A percentile compares a stretch with the other conserved stretches of the same genome.
Conservation (phyloP, 2,797 vertebrate genomes). For the Microcaecilia unicolor region DNA sequence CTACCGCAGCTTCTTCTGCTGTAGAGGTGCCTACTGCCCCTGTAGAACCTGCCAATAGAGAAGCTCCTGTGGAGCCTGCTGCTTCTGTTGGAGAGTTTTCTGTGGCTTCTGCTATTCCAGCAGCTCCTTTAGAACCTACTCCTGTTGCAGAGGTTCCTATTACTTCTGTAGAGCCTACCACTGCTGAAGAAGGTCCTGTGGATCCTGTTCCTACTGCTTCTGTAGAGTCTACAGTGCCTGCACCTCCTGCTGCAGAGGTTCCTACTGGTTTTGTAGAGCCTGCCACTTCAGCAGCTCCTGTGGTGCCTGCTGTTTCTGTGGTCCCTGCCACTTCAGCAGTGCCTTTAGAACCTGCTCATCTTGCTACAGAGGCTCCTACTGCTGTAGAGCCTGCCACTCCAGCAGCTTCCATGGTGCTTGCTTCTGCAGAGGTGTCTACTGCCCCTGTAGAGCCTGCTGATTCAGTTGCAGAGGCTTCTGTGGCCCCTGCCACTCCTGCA, state of each 20-base stretch:
- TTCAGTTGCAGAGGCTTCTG: background rate
- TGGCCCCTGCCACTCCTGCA: conserved; percentile 19
- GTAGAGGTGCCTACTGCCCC: background rate
- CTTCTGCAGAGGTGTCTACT: background rate
- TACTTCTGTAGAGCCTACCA: background rate
- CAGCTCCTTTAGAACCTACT: too few species aligned
- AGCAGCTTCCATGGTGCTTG: conserved; percentile 40
- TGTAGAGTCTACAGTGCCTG: too few species aligned
- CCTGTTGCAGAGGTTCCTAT: background rate
- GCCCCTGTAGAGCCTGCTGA: background rate
- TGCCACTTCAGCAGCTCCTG: background rate
- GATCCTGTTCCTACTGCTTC: conserved; percentile 35
- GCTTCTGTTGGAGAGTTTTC: conserved; percentile 11
- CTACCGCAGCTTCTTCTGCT: background rate
- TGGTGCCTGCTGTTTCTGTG: too few species aligned
- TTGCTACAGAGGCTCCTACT: conserved; percentile 33
- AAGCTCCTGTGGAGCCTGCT: conserved; percentile 7
- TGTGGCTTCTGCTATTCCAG: conserved; percentile 16
- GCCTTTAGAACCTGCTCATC: conserved; percentile 53
- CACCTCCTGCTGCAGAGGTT: too few species aligned
- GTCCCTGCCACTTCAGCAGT: too few species aligned
- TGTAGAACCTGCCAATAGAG: too few species aligned
- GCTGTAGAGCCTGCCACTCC: too few species aligned
- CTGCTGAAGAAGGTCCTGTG: too few species aligned
- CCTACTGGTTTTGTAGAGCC: too few species aligned